A percentile compares a stretch with the other conserved stretches of the same genome.
phyloP scores from a whole-genome alignment of 2,797 vertebrate species.

The Euthynnus affinis region DNA sequence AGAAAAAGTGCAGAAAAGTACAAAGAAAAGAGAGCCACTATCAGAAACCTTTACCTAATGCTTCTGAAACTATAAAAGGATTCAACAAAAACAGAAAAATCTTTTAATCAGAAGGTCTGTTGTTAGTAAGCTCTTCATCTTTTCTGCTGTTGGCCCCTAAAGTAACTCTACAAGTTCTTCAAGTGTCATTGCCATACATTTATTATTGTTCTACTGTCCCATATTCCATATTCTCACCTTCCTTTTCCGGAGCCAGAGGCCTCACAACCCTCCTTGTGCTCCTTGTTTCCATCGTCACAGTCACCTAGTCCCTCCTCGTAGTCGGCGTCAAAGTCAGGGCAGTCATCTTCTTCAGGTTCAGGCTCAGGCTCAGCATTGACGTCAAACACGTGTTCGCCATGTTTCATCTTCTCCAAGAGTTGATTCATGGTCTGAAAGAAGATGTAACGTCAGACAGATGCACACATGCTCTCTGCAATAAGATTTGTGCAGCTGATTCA shows the following conservation, averaged over 20 bases:
- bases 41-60: not conserved
- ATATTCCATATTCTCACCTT: slow-evolving; percentile 67
- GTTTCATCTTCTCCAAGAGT: slow-evolving; percentile 92
- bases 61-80: not conserved
- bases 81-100: not conserved
- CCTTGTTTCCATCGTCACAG: slow-evolving; percentile 72
- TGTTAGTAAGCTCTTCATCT: not conserved
- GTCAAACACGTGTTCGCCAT: slow-evolving; percentile 91
- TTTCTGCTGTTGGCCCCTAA: too few species aligned
- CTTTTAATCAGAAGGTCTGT: not conserved
- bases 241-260: slow-evolving; percentile 73
- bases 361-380: slow-evolving; percentile 82
- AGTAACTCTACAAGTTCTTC: too few species aligned
- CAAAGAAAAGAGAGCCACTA: not conserved
- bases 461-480: not conserved
- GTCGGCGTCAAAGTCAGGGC: slow-evolving; percentile 85
- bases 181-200: too few species aligned
- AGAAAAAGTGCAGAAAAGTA: not conserved
- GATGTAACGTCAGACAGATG: not conserved
- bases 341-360: slow-evolving; percentile 79
- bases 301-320: slow-evolving; percentile 70
- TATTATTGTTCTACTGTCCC: too few species aligned
- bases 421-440: slow-evolving; percentile 88
- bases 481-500: not conserved
- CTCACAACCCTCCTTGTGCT: slow-evolving; percentile 80